Evolutionary conservation across 2,888 invertebrate species (phyloP).

Genomic region (Lasioglossum vierecki): DNA sequence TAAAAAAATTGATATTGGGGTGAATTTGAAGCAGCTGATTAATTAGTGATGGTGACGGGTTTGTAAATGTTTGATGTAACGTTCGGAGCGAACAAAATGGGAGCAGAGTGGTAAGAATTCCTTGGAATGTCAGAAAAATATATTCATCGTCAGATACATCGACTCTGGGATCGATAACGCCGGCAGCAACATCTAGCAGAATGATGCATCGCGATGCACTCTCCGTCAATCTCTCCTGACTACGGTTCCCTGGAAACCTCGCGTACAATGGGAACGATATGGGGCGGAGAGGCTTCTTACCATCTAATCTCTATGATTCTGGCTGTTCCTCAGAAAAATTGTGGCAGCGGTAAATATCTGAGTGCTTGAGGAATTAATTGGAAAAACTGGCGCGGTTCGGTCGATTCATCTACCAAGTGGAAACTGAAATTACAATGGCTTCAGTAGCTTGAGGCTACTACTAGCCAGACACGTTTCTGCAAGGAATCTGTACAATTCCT

Average conservation of each 20-base stretch:
- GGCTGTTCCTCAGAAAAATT: neutral
- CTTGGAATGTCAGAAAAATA: constrained; percentile 50
- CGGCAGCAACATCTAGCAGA: constrained; percentile 46
- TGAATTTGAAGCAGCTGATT: neutral
- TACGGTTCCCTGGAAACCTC: constrained; percentile 15
- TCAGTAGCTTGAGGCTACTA: neutral
- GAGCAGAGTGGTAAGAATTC: constrained; percentile 28
- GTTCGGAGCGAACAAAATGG: constrained; percentile 16
- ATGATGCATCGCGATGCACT: constrained; percentile 40
- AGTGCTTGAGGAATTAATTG: neutral
- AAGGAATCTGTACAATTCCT: neutral
- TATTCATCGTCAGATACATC: constrained; percentile 52
- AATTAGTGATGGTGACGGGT: neutral
- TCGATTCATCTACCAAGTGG: neutral
- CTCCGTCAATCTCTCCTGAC: constrained; percentile 31
- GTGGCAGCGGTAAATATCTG: neutral
- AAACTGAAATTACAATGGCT: neutral
- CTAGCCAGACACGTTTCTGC: neutral
- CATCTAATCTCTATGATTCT: constrained; percentile 24
- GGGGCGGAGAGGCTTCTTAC: constrained; percentile 18
- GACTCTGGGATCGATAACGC: constrained; percentile 45
- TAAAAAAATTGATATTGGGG: neutral
- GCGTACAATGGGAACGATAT: constrained; percentile 23
- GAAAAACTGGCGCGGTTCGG: neutral
- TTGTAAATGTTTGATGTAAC: neutral